Percentiles rank a stretch among this genome's conserved stretches.
Conservation (phyloP, 2,113 vertebrate species). For the Cryptotis parvus region DNA sequence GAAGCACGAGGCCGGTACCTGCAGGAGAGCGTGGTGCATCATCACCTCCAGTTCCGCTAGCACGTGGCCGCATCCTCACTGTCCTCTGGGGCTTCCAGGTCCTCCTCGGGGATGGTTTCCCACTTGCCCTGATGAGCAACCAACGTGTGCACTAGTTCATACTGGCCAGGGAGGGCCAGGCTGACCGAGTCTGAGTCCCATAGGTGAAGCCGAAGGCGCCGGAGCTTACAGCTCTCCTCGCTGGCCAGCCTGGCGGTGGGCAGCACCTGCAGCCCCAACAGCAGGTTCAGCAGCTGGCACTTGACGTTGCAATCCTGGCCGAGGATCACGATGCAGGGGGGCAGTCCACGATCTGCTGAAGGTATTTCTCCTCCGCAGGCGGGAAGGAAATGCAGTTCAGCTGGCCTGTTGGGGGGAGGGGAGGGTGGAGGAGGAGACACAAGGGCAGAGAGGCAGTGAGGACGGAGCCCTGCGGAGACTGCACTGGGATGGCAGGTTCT, state of each 20-base stretch:
- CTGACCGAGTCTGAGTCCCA: constrained; percentile 92
- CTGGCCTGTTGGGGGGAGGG: constrained; percentile 84
- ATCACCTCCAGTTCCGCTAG: constrained; percentile 96
- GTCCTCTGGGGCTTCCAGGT: constrained; percentile 93
- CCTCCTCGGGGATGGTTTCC: constrained; percentile 96
- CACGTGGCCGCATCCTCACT: constrained; percentile 93
- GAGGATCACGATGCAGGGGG: constrained; percentile 93
- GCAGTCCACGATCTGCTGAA: constrained; percentile 91
- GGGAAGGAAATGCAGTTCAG: constrained; percentile 94
- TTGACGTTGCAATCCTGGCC: constrained; percentile 95
- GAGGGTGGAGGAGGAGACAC: constrained; percentile 1
- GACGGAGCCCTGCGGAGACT: constrained; percentile 14
- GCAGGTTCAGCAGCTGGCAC: constrained; percentile 93
- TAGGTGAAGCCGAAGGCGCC: constrained; percentile 94
- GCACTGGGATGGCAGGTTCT: neutral
- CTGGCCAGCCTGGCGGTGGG: constrained; percentile 86
- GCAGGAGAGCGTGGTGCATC: constrained; percentile 93
- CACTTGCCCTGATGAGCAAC: constrained; percentile 93
- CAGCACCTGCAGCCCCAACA: constrained; percentile 94
- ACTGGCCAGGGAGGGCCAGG: constrained; percentile 95
- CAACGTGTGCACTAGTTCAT: constrained; percentile 95
- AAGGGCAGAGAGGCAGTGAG: constrained; percentile 56
- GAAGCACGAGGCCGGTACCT: constrained; percentile 87
- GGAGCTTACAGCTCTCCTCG: constrained; percentile 89
- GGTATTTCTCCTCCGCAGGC: constrained; percentile 94